Evolutionary conservation across 2,888 invertebrate genomes (phyloP).

Genomic region (Heliconius sara): DNA sequence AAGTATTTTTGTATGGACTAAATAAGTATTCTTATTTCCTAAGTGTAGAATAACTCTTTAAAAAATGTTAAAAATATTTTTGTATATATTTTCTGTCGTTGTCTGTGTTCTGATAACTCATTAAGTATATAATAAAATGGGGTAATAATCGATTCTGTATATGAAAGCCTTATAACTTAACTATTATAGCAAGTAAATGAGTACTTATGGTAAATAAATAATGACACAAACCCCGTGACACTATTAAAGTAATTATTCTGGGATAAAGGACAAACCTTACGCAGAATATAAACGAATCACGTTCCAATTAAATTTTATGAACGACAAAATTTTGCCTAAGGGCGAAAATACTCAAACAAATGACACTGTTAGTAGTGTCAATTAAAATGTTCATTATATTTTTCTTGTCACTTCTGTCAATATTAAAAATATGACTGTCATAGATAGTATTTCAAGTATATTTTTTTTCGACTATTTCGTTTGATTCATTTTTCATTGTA

Average conservation of each 20-base stretch:
- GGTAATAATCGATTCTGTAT: too few relatives aligned
- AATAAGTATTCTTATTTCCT: too few relatives aligned
- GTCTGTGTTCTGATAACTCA: too few relatives aligned
- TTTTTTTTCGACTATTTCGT: too few relatives aligned
- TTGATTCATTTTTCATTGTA: too few relatives aligned
- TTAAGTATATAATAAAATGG: too few relatives aligned
- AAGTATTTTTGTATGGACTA: too few relatives aligned
- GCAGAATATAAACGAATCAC: background rate
- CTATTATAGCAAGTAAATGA: constrained; percentile 15
- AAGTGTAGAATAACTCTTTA: too few relatives aligned
- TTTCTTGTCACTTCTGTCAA: background rate
- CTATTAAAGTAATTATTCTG: background rate
- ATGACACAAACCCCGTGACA: constrained; percentile 1
- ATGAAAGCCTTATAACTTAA: too few relatives aligned
- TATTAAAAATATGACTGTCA: too few relatives aligned
- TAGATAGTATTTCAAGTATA: background rate
- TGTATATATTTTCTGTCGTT: too few relatives aligned
- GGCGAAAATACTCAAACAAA: background rate
- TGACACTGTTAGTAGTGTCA: background rate
- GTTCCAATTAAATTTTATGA: constrained; percentile 4
- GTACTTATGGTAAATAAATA: constrained; percentile 31
- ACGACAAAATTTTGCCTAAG: background rate
- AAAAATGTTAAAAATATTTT: too few relatives aligned
- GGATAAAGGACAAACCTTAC: background rate
- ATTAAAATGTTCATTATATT: background rate